A percentile compares a stretch with the other conserved stretches of the same genome.
phyloP scores from a whole-genome alignment of 2,797 vertebrate genomes.

The Molossus molossus region DNA sequence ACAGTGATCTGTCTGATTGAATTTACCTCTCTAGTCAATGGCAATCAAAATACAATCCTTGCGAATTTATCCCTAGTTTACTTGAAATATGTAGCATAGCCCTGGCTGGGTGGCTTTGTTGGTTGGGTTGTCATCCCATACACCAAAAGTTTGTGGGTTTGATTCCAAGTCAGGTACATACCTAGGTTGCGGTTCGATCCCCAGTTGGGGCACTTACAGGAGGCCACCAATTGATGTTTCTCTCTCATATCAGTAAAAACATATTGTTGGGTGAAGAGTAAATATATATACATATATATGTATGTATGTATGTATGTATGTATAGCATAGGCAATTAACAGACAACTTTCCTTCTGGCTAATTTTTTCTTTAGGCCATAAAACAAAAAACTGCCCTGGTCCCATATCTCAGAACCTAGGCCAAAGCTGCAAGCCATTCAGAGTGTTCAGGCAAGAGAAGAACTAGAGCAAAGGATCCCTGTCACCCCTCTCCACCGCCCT shows the following conservation, averaged over 20 bases:
- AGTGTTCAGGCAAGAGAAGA: too few relatives aligned
- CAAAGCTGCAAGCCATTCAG: neutral
- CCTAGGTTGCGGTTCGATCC: neutral
- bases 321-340: neutral
- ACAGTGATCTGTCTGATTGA: neutral
- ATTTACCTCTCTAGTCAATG: neutral
- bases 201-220: accelerated
- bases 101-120: neutral
- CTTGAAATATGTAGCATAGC: neutral
- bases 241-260: neutral
- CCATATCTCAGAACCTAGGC: neutral
- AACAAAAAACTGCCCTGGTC: neutral
- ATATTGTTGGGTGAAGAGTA: neutral
- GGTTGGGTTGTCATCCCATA: neutral
- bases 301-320: too few relatives aligned
- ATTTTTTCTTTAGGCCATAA: neutral
- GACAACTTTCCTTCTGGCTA: neutral
- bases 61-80: neutral
- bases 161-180: neutral
- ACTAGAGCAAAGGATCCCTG: neutral
- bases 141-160: neutral
- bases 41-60: neutral
- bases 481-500: neutral
- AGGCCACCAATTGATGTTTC: neutral
- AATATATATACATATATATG: too few relatives aligned